Evolutionary conservation across 2,888 invertebrate species (phyloP).

Genomic region (Eristalinus aeneus): DNA sequence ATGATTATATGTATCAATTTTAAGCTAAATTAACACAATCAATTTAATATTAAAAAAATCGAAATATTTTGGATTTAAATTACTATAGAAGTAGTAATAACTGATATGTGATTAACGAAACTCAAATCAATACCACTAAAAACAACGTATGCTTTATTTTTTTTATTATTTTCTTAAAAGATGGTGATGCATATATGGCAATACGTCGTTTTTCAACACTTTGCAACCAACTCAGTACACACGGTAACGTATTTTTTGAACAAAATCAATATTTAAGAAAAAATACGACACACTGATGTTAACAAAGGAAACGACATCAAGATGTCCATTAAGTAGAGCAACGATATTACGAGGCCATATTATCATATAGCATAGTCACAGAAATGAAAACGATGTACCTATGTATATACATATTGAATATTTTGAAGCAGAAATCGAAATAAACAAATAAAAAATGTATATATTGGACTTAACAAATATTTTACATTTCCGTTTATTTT

Average conservation of each 20-base stretch:
- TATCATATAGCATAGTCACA: not conserved
- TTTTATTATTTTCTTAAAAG: conserved; percentile 40
- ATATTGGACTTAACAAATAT: not conserved
- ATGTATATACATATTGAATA: no score
- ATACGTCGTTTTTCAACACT: conserved; percentile 79
- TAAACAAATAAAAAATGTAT: no score
- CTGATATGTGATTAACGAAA: not conserved
- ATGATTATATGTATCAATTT: no score
- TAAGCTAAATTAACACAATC: no score
- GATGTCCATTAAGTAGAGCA: not conserved
- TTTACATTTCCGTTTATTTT: not conserved
- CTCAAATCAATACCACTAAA: not conserved
- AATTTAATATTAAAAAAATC: no score
- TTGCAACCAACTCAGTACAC: conserved; percentile 79
- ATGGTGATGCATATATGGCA: conserved; percentile 75
- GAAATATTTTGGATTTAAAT: no score
- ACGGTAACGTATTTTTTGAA: conserved; percentile 79
- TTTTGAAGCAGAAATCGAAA: no score
- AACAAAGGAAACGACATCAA: no score
- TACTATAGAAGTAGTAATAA: not conserved
- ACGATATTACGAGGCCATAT: not conserved
- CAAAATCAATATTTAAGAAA: conserved; percentile 76
- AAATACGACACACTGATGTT: conserved; percentile 58
- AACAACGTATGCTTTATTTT: not conserved
- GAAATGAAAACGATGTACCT: not conserved